These are phyloP conservation scores for Scomber japonicus DNA, from an alignment of 2,113 vertebrate genomes.

Conservation along the genomic window DNA sequence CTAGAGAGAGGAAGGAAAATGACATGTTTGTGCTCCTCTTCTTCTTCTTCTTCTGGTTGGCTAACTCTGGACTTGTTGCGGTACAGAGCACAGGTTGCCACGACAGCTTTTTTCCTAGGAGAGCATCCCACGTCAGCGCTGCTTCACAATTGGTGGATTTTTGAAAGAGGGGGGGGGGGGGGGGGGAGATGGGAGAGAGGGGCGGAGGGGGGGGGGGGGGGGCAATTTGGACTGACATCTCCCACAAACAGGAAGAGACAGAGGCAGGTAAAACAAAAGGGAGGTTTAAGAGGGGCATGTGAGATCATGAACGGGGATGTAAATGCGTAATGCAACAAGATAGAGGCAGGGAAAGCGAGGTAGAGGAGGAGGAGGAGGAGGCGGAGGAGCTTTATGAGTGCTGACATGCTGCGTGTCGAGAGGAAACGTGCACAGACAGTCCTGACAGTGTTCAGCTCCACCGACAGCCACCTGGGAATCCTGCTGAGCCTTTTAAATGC, in stretches of 20 bases:
- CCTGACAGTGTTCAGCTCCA: conserved; percentile 29
- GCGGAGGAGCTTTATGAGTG: conserved; percentile 35
- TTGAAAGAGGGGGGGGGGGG: background rate
- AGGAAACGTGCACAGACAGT: conserved; percentile 48
- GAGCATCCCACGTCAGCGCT: conserved; percentile 19
- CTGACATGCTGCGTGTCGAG: conserved; percentile 37
- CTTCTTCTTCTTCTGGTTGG: background rate
- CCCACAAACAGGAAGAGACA: background rate
- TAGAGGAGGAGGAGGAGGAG: background rate
- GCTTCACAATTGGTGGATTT: conserved; percentile 20
- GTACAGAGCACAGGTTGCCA: conserved; percentile 20
- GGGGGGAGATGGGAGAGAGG: background rate
- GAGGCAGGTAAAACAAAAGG: no score
- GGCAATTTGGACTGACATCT: conserved; percentile 11
- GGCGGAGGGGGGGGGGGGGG: background rate
- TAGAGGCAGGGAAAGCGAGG: background rate
- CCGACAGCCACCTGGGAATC: conserved; percentile 49
- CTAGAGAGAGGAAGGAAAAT: background rate
- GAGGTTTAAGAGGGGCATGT: background rate
- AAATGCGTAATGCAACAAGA: conserved; percentile 4
- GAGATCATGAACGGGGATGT: background rate
- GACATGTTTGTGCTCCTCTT: background rate
- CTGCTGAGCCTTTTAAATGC: conserved; percentile 40
- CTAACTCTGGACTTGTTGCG: conserved; percentile 16
- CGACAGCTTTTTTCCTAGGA: conserved; percentile 3